These are phyloP conservation scores for Novumbra hubbsi DNA, from an alignment of 2,797 vertebrate genomes.

Conservation along the genomic window DNA sequence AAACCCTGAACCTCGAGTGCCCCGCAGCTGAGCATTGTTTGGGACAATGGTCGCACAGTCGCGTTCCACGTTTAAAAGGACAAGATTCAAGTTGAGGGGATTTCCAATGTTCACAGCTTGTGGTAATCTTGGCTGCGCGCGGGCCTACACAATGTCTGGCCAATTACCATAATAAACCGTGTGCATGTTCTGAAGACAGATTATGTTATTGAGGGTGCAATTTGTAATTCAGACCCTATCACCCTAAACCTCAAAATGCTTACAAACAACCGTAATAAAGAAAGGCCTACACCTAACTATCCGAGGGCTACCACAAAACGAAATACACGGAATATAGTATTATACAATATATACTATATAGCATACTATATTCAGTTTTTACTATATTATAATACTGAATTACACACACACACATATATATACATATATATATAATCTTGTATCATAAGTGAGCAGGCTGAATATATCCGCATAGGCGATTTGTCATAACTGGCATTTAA, in stretches of 20 bases:
- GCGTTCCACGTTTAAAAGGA: conserved; percentile 28
- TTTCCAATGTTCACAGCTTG: conserved; percentile 5
- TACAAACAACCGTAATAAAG: neutral
- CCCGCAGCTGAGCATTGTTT: conserved; percentile 38
- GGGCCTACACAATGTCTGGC: neutral
- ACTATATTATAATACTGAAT: too few relatives aligned
- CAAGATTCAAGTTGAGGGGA: conserved; percentile 19
- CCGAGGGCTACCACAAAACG: neutral
- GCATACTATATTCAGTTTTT: too few relatives aligned
- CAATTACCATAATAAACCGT: neutral
- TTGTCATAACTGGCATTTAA: conserved; percentile 22
- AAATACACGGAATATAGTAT: neutral
- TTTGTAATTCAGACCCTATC: too few relatives aligned
- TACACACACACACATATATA: too few relatives aligned
- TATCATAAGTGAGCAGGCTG: neutral
- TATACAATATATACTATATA: too few relatives aligned
- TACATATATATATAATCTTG: neutral
- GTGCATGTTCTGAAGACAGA: neutral
- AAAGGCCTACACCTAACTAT: neutral
- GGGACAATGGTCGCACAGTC: conserved; percentile 44
- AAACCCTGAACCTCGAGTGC: conserved; percentile 21
- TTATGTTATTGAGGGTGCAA: neutral
- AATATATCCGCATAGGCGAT: conserved; percentile 22
- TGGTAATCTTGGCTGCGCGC: neutral
- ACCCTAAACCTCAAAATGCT: neutral